Evolutionary conservation across 2,888 invertebrate genomes (phyloP), one percentile per base, ranked within the genome.

Genomic region (Anagyrus pseudococci): DNA sequence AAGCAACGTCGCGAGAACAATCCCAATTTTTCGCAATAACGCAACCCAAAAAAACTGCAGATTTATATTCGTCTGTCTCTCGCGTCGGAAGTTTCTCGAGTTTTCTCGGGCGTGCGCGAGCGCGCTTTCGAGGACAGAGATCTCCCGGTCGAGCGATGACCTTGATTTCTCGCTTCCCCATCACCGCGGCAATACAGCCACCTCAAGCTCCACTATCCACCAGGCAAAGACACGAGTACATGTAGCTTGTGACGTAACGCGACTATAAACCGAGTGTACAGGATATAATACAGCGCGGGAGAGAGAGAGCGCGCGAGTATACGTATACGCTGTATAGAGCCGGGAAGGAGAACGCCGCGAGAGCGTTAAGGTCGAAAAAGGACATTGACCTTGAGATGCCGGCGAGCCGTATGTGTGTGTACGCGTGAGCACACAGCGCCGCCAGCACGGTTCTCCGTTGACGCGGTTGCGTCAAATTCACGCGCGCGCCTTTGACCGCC

Each of bases 351-450:
- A 33, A 33, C 49, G 17, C 43, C 13, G 7, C 22, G 37, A 13
- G 8, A 7, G 70, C 48, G 63, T 70, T 72, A 70, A 71, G 72
- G 72, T 72, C 71, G 72, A 71, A 71, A 72, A 71, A 70, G 71
- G 72, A 71, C 71, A 71, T 71, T 71, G 72, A 72, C 71, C 71
- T 72, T 71, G 69, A 20, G 43, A 25, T 40, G 53, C 17, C 23
- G 19, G 33, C 58, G 54, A 64, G 62, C 66, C 4, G 7, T 46
- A 7, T 17, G 8, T 3, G 20, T 13, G 0, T 13, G 10, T 20
- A 8, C 46, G 46, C 17, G 7, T 22, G n/a, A 29, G 4, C 10
- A 22, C 20, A 46, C 20, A 22, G 46, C 22, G 20, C 29, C 29
- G 29, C n/a, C n/a, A n/a, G n/a, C n/a, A n/a, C n/a, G n/a, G n/a